Base-by-base conservation (phyloP, 2,888 invertebrate genomes). In the Zelleria hepariella region DNA sequence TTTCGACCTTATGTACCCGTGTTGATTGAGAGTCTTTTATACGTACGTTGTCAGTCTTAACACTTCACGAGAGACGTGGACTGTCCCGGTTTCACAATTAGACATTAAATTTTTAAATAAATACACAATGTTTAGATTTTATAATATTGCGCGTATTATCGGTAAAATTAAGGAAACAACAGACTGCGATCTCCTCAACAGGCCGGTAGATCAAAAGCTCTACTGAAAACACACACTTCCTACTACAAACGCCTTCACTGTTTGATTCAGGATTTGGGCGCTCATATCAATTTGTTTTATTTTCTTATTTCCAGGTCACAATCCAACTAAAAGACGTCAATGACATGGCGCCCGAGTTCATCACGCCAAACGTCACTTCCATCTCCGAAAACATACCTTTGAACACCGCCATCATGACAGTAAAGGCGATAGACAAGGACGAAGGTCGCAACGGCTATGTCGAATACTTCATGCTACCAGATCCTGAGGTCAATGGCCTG, bases 401-500 rank as follows among this genome's bases (percentile, higher is more conserved):
- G 51, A 96, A 96, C 75, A 95, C 96, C 2, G 94, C 97, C 49
- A 93, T 97, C 25, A 94, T 96, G 92, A 95, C 95, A 8, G 92
- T 97, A 62, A 96, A 96, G 82, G 97, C 97, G 1, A 80, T 95
- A 24, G 97, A 97, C 80, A 93, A 92, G 73, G 97, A 97, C 79
- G 97, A 97, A 85, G 97, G 96, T 27, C 91, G 95, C 64, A 97
- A 97, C 83, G 96, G 96, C 60, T 95, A 95, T 74, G 94, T 97
- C 61, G 97, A 97, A 78, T 97, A 97, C 77, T 92, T 93, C 62
- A 90, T 97, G 74, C 90, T 92, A 26, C 91, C 95, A 47, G 92
- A 93, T 65, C 87, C 91, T 23, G 89, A 88, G 66, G 80, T 90
- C 51, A 93, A 93, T 61, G 90, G 90, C 10, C 90, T 91, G 24